Evolutionary conservation across 2,888 invertebrate genomes (phyloP), one percentile per base, ranked within the genome.

Genomic region (Acanthoscelides obtectus): DNA sequence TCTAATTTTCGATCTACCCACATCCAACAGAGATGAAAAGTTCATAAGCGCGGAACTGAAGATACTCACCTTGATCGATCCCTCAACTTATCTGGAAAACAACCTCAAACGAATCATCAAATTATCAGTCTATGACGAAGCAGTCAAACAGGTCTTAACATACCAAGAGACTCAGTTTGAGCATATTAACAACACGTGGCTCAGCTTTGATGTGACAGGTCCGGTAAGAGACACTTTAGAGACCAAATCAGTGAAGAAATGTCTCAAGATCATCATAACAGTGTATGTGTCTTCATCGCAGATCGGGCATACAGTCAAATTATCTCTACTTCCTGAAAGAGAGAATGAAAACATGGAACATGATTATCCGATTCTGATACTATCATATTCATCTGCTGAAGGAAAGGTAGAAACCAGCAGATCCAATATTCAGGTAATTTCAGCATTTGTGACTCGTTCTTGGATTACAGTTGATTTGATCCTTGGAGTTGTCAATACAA

Each of bases 121-220:
- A 74, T 72, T 84, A 25, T 81, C 81, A 4, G 73, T 82, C 25
- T 83, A 80, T 76, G 80, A 83, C 70, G 82, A 84, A 45, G 72
- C 71, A 19, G 74, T 77, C 4, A 78, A 79, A 66, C 75, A 79
- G 70, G 76, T 83, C 17, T 70, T 79, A 17, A 72, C 77, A 22
- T 74, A 81, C 6, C 79, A 83, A 69, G 79, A 83, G 74, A 74
- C 80, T 4, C 81, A 81, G 69, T 76, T 84, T 22, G 79, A 81
- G 27, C 84, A 84, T 70, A 76, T 77, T 5, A 83, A 85, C 73
- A 83, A 84, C 72, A 84, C 84, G 12, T 86, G 86, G 86, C 70
- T 85, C 22, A 80, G 82, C 0, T 85, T 85, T 72, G 83, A 85
- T 71, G 72, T 86, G 66, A 84, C 85, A 0, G 69, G 75, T 22